Percentiles rank a stretch among this genome's conserved stretches.
phyloP scores from a whole-genome alignment of 1,140 invertebrate species.

The Trinorchestia longiramus region DNA sequence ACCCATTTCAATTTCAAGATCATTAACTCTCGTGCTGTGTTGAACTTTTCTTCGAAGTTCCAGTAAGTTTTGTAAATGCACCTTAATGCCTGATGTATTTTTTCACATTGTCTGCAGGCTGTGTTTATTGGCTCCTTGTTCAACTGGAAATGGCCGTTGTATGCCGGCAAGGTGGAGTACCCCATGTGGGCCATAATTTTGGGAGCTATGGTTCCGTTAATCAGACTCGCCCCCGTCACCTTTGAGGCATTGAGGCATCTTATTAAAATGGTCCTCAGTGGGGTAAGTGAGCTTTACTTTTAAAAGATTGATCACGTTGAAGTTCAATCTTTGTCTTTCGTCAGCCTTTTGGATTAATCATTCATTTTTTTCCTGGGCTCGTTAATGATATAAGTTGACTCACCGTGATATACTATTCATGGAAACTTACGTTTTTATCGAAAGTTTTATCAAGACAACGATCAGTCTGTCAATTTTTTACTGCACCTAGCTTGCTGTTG shows the following conservation, averaged over 20 bases:
- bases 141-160: background rate
- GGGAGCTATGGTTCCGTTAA: constrained; percentile 81
- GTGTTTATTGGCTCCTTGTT: constrained; percentile 30
- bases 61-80: background rate
- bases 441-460: too few relatives aligned
- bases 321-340: too few relatives aligned
- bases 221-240: constrained; percentile 92
- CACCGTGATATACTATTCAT: too few relatives aligned
- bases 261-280: constrained; percentile 91
- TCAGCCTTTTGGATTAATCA: too few relatives aligned
- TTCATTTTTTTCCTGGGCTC: too few relatives aligned
- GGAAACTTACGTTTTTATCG: too few relatives aligned
- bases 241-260: constrained; percentile 91
- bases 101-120: background rate
- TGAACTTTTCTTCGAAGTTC: background rate
- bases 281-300: constrained; percentile 76
- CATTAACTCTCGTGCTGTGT: background rate
- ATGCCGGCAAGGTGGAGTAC: background rate
- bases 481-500: too few relatives aligned
- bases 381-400: too few relatives aligned
- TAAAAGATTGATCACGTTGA: background rate
- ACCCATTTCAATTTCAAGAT: background rate
- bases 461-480: too few relatives aligned
- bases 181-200: background rate
- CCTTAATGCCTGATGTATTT: background rate